These are phyloP conservation scores for Griposia aprilina DNA, from an alignment of 2,888 invertebrate genomes.

Conservation along the genomic window DNA sequence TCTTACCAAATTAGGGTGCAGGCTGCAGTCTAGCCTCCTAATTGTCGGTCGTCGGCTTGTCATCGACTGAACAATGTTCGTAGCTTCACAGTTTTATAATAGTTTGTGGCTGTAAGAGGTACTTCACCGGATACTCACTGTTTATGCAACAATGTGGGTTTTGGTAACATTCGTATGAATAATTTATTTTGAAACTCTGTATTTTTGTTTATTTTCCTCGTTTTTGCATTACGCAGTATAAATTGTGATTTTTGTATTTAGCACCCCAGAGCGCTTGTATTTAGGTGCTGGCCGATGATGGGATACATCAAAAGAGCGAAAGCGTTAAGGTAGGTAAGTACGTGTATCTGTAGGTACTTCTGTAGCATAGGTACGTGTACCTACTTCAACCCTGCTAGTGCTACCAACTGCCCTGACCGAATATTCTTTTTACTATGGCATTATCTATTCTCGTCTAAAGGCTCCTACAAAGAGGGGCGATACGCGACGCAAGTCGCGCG, in stretches of 20 bases:
- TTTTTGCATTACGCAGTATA: background rate
- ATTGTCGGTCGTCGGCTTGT: conserved; percentile 10
- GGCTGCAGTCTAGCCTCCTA: background rate
- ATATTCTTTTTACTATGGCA: background rate
- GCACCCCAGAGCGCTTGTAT: background rate
- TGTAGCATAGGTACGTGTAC: background rate
- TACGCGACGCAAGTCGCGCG: too few species aligned
- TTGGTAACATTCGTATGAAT: conserved; percentile 5
- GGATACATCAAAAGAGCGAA: background rate
- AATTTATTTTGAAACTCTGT: background rate
- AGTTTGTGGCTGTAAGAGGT: background rate
- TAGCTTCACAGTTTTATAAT: conserved; percentile 3
- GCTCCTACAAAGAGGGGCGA: too few species aligned
- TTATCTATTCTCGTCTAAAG: background rate
- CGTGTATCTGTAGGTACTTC: background rate
- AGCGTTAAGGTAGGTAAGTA: background rate
- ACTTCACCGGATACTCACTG: conserved; percentile 9
- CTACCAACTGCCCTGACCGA: background rate
- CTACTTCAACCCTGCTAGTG: background rate
- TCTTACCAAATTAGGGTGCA: too few species aligned
- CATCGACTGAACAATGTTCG: conserved; percentile 9
- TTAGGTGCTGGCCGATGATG: too few species aligned
- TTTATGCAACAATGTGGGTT: background rate
- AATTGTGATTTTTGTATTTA: background rate
- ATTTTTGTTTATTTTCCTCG: conserved; percentile 8